Evolutionary conservation across 1,140 invertebrate species (phyloP).

Genomic region (Cepaea nemoralis): DNA sequence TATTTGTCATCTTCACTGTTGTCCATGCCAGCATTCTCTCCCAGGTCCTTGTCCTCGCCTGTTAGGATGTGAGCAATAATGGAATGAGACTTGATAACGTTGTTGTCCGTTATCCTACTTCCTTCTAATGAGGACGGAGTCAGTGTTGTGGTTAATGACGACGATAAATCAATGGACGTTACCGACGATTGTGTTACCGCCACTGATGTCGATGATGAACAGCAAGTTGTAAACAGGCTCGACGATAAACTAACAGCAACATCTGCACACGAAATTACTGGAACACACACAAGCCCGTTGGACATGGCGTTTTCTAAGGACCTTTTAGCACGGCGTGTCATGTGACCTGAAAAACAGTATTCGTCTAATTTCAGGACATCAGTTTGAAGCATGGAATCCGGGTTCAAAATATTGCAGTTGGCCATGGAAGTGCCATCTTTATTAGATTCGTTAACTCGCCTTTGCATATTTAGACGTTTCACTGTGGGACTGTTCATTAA

Average conservation of each 20-base stretch:
- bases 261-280: neutral
- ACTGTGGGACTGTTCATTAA: neutral
- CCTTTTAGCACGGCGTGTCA: neutral
- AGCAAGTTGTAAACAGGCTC: neutral
- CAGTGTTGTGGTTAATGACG: neutral
- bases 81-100: neutral
- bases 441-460: neutral
- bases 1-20: neutral
- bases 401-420: neutral
- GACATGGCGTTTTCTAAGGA: neutral
- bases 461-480: neutral
- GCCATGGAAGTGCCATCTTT: neutral
- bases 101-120: neutral
- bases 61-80: constrained; percentile 15
- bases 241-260: neutral
- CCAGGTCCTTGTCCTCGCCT: constrained; percentile 8
- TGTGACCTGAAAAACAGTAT: neutral
- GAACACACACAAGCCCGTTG: neutral
- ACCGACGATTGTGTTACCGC: neutral
- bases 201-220: neutral
- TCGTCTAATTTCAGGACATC: neutral
- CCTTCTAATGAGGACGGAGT: neutral
- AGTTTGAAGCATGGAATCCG: neutral
- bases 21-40: neutral
- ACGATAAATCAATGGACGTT: neutral